Conservation (phyloP, 2,888 invertebrate genomes). For the Aleiodes leptofemur region DNA sequence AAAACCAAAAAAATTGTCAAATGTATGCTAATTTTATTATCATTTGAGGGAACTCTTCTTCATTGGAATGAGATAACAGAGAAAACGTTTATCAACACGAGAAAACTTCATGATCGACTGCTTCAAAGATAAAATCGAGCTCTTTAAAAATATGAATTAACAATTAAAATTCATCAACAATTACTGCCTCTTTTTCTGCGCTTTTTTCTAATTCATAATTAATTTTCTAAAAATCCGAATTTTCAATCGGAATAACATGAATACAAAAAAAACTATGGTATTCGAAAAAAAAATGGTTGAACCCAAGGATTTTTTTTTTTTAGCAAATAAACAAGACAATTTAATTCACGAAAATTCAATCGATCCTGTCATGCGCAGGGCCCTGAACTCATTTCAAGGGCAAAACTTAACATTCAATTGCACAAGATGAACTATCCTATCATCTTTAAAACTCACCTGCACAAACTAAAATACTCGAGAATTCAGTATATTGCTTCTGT, state of each 20-base stretch:
- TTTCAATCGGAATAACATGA: background rate
- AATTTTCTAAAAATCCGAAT: background rate
- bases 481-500: too few species aligned
- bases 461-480: too few species aligned
- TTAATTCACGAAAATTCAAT: slow-evolving; percentile 53
- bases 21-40: too few species aligned
- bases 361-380: slow-evolving; percentile 55
- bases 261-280: too few species aligned
- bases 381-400: slow-evolving; percentile 38
- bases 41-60: background rate
- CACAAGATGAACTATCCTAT: background rate
- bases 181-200: background rate
- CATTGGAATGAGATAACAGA: slow-evolving; percentile 4
- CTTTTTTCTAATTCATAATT: too few species aligned
- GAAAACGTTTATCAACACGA: background rate
- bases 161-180: too few species aligned
- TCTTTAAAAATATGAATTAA: too few species aligned
- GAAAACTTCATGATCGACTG: slow-evolving; percentile 16
- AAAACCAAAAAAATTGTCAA: too few species aligned
- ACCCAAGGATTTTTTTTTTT: too few species aligned
- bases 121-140: background rate
- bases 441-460: too few species aligned
- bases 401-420: slow-evolving; percentile 18
- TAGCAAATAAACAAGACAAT: slow-evolving; percentile 49
- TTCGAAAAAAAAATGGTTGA: too few species aligned